Conservation (phyloP, 1,140 invertebrate species). For the Nasonia giraulti region DNA sequence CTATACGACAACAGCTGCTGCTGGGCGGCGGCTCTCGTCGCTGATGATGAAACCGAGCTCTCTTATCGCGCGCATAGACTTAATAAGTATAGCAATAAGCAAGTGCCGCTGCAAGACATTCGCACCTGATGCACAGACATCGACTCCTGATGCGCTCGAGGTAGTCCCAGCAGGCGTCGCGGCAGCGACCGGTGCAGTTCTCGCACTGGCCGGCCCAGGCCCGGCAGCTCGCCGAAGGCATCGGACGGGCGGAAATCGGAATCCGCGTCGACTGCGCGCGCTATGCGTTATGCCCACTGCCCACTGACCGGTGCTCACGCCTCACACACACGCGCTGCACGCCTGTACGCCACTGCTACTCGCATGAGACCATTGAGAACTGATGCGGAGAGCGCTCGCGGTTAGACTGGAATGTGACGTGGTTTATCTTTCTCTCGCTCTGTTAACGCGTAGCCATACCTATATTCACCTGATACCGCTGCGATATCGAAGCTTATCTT, state of each 20-base stretch:
- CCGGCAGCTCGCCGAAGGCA: constrained; percentile 41
- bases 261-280: too few species aligned
- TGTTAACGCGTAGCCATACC: neutral
- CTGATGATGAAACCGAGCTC: too few species aligned
- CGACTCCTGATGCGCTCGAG: neutral
- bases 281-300: too few species aligned
- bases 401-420: neutral
- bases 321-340: neutral
- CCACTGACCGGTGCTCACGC: too few species aligned
- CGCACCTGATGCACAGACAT: constrained; percentile 39
- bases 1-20: too few species aligned
- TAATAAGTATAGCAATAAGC: too few species aligned
- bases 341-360: neutral
- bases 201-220: constrained; percentile 37
- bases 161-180: constrained; percentile 4
- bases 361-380: neutral
- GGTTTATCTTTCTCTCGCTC: neutral
- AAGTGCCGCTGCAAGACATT: too few species aligned
- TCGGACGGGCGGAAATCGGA: too few species aligned
- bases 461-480: constrained; percentile 55
- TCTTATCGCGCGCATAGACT: too few species aligned
- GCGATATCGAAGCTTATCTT: constrained; percentile 66
- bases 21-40: too few species aligned
- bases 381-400: neutral
- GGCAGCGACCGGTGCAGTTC: constrained; percentile 6